Evolutionary conservation across 2,113 vertebrate genomes (phyloP).

Genomic region (Beaufortia kweichowensis): DNA sequence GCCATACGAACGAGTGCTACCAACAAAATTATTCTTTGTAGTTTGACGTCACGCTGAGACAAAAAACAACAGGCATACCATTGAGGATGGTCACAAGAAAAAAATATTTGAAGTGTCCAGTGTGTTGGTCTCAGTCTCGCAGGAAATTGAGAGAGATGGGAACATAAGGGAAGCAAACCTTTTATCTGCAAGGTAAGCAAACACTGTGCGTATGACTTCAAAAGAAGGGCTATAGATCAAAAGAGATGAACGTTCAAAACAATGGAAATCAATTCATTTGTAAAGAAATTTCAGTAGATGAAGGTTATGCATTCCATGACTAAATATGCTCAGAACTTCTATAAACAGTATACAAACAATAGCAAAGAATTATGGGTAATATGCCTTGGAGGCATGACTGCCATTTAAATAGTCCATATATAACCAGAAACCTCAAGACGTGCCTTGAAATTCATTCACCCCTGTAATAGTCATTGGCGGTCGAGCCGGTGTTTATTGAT

Average conservation of each 20-base stretch:
- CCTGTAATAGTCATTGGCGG: slow-evolving; percentile 53
- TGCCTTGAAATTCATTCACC: slow-evolving; percentile 53
- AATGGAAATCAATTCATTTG: slow-evolving; percentile 27
- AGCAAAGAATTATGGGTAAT: slow-evolving; percentile 57
- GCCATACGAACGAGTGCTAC: slow-evolving; percentile 35
- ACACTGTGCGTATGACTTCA: slow-evolving; percentile 12
- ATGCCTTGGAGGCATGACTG: slow-evolving; percentile 64
- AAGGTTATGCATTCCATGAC: slow-evolving; percentile 66
- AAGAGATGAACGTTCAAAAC: slow-evolving; percentile 21
- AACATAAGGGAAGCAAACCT: slow-evolving; percentile 11
- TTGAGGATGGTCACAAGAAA: slow-evolving; percentile 32
- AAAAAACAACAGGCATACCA: slow-evolving; percentile 38
- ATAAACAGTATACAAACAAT: slow-evolving; percentile 62
- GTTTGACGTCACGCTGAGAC: slow-evolving; percentile 50
- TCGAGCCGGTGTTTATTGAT: slow-evolving; percentile 62
- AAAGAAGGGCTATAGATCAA: slow-evolving; percentile 17
- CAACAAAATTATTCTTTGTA: slow-evolving; percentile 53
- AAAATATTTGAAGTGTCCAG: slow-evolving; percentile 38
- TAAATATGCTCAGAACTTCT: slow-evolving; percentile 65
- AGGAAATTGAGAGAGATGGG: slow-evolving; percentile 6
- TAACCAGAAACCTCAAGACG: slow-evolving; percentile 57
- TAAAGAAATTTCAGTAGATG: slow-evolving; percentile 52
- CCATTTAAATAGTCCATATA: slow-evolving; percentile 66
- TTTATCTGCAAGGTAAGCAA: slow-evolving; percentile 43
- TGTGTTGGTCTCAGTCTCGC: slow-evolving; percentile 1